These are phyloP conservation scores for Julus scanicus DNA, from an alignment of 2,888 invertebrate genomes.

Conservation along the genomic window DNA sequence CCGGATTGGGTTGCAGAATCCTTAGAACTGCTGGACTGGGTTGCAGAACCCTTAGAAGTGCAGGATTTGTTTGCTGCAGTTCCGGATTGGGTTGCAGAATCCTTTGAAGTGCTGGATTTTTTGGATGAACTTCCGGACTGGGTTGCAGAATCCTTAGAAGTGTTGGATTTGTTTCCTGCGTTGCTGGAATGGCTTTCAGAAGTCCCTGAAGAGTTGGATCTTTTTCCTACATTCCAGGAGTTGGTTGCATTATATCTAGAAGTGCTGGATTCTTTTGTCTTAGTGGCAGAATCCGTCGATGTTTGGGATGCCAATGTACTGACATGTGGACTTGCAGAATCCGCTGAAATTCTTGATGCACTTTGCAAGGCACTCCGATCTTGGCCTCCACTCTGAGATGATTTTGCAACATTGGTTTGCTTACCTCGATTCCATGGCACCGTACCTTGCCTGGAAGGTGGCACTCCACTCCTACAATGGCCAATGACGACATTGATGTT, in stretches of 20 bases:
- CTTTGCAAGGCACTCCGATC: too few species aligned
- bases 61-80: not conserved
- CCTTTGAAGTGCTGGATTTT: not conserved
- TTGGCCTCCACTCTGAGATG: not conserved
- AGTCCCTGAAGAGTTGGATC: too few species aligned
- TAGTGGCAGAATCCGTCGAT: too few species aligned
- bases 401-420: not conserved
- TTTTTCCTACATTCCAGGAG: too few species aligned
- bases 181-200: too few species aligned
- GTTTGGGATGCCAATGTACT: too few species aligned
- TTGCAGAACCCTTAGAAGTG: not conserved
- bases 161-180: too few species aligned
- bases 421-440: not conserved
- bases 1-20: not conserved
- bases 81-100: not conserved
- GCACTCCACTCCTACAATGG: not conserved
- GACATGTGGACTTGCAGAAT: too few species aligned
- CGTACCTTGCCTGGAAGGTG: not conserved
- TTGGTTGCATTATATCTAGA: too few species aligned
- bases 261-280: too few species aligned
- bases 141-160: too few species aligned
- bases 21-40: not conserved
- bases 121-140: not conserved
- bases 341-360: too few species aligned
- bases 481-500: not conserved